These are phyloP conservation scores for Notechis scutatus DNA, from an alignment of 2,113 vertebrate species.

Conservation along the genomic window DNA sequence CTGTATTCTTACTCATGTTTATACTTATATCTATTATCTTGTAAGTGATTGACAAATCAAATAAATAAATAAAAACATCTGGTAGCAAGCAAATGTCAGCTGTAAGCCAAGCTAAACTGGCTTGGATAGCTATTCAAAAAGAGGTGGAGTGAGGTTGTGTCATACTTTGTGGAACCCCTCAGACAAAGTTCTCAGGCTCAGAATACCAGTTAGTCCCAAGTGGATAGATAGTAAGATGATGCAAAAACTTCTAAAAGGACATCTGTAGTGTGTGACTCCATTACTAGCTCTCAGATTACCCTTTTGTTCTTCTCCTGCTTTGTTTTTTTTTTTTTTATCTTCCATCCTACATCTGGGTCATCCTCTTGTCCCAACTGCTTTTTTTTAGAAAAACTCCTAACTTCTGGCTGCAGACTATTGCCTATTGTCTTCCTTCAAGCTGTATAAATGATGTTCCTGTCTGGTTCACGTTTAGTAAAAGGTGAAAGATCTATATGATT, in stretches of 20 bases:
- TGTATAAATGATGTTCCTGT: not conserved
- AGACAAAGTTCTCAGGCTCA: not conserved
- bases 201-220: not conserved
- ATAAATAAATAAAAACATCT: not conserved
- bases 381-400: not conserved
- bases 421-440: not conserved
- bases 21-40: no score
- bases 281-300: not conserved
- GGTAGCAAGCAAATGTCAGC: not conserved
- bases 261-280: not conserved
- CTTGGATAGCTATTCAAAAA: not conserved
- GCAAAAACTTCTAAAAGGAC: not conserved
- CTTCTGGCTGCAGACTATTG: not conserved
- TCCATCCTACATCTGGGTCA: not conserved
- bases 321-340: not conserved
- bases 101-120: not conserved
- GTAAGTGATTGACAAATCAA: no score
- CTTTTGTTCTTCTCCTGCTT: not conserved
- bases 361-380: not conserved
- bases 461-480: not conserved
- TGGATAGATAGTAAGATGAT: not conserved
- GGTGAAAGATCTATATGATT: not conserved
- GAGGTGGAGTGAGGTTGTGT: not conserved
- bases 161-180: not conserved
- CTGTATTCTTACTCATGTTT: no score